phyloP scores from a whole-genome alignment of 2,113 vertebrate species.

The Empidonax alnorum region DNA sequence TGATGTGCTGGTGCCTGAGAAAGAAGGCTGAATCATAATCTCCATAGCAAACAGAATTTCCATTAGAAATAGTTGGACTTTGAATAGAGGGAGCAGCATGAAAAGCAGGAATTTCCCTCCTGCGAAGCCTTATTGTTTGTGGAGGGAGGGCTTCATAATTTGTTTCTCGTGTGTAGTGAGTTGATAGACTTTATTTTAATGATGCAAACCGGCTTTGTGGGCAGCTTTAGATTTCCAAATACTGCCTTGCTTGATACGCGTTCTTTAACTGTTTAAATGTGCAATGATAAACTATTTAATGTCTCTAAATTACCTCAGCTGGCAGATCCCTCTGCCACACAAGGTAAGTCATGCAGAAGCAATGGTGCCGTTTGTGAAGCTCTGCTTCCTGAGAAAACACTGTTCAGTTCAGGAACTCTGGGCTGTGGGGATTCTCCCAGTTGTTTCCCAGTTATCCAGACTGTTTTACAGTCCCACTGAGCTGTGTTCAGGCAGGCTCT shows the following conservation, averaged over 20 bases:
- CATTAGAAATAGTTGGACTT: constrained; percentile 43
- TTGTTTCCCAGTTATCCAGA: not conserved
- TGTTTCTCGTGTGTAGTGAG: constrained; percentile 5
- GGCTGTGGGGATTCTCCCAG: not conserved
- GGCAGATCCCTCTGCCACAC: not conserved
- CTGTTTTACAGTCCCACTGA: not conserved
- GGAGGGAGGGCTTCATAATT: constrained; percentile 8
- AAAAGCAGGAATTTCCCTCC: constrained; percentile 53
- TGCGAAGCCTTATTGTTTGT: not conserved
- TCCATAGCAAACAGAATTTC: constrained; percentile 40
- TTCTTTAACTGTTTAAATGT: constrained; percentile 42
- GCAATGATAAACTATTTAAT: not conserved
- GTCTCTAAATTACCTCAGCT: not conserved
- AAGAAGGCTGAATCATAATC: constrained; percentile 26
- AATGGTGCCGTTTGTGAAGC: constrained; percentile 10
- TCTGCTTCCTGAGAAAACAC: constrained; percentile 26
- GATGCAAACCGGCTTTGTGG: not conserved
- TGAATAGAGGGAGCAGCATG: constrained; percentile 44
- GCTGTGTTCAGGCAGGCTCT: not conserved
- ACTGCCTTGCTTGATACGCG: not conserved
- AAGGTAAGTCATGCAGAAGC: constrained; percentile 68
- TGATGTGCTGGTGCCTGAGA: not conserved
- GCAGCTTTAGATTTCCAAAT: not conserved
- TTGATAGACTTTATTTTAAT: not conserved
- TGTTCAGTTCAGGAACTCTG: not conserved